Percentiles rank a stretch among this genome's conserved stretches.
phyloP scores from a whole-genome alignment of 1,140 invertebrate genomes.

The Drosophila yakuba region DNA sequence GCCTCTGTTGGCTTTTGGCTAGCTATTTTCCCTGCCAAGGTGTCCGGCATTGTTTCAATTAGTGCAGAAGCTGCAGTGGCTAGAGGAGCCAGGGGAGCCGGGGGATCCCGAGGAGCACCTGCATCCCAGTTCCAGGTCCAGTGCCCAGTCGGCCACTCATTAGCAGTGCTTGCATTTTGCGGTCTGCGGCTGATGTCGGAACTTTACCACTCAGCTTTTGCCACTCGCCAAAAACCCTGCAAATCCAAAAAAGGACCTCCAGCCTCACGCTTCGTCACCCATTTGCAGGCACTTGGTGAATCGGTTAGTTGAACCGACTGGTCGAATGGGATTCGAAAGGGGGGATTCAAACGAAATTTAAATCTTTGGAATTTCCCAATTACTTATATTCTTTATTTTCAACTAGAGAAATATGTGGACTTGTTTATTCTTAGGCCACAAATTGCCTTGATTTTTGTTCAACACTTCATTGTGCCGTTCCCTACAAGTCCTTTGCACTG shows the following conservation, averaged over 20 bases:
- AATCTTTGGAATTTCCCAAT: no score
- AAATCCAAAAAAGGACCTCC: constrained; percentile 1
- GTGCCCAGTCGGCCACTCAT: constrained; percentile 57
- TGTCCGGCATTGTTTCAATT: constrained; percentile 79
- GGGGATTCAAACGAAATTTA: no score
- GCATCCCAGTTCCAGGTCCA: constrained; percentile 1
- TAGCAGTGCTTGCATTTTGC: constrained; percentile 74
- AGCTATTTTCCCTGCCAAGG: constrained; percentile 30
- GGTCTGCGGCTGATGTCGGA: constrained; percentile 51
- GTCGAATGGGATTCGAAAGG: not conserved
- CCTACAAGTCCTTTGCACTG: not conserved
- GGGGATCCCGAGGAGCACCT: not conserved
- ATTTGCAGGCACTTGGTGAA: constrained; percentile 4
- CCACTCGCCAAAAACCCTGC: not conserved
- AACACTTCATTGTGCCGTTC: not conserved
- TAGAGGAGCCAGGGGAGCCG: no score
- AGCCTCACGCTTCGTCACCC: constrained; percentile 34
- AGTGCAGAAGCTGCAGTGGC: constrained; percentile 6
- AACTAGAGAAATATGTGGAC: not conserved
- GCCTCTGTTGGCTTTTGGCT: constrained; percentile 49
- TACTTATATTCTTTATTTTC: not conserved
- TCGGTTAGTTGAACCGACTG: constrained; percentile 9
- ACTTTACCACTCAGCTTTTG: constrained; percentile 7
- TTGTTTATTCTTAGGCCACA: not conserved
- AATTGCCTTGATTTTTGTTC: constrained; percentile 5